These are phyloP conservation scores for Microctenopoma stevenorrisi DNA, from an alignment of 2,797 vertebrate genomes.

Conservation along the genomic window DNA sequence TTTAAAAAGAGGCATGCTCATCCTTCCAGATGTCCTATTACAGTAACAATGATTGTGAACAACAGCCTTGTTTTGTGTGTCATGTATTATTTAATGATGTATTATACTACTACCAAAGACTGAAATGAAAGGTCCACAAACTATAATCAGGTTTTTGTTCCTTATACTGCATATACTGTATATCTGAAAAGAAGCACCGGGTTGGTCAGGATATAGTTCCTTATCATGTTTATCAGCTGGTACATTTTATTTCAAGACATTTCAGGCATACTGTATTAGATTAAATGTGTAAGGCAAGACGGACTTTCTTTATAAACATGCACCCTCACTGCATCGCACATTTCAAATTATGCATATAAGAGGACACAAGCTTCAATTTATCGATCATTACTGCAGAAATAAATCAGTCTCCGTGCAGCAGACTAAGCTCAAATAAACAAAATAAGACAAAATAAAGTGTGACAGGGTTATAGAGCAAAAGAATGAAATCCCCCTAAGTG, in stretches of 20 bases:
- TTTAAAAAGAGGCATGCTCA: not conserved
- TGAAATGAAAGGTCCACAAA: not conserved
- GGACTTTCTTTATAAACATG: slow-evolving; percentile 13
- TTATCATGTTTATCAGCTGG: slow-evolving; percentile 6
- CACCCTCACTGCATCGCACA: slow-evolving; percentile 16
- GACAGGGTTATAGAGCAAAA: slow-evolving; percentile 11
- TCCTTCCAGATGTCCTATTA: not conserved
- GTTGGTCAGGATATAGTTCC: not conserved
- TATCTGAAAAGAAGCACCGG: slow-evolving; percentile 1
- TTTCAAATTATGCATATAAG: slow-evolving; percentile 1
- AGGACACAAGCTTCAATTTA: slow-evolving; percentile 6
- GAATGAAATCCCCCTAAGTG: slow-evolving; percentile 18
- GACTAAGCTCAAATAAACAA: slow-evolving; percentile 21
- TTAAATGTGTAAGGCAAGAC: slow-evolving; percentile 18
- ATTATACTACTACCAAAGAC: not conserved
- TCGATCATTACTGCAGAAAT: slow-evolving; percentile 18
- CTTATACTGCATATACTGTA: not conserved
- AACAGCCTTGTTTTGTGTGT: not conserved
- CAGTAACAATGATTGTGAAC: slow-evolving; percentile 8
- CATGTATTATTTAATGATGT: slow-evolving; percentile 3
- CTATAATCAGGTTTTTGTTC: slow-evolving; percentile 1
- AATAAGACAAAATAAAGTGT: slow-evolving; percentile 22
- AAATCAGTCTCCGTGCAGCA: slow-evolving; percentile 17
- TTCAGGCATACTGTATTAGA: slow-evolving; percentile 6
- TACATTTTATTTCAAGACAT: not conserved